These are phyloP conservation scores for Dufourea novaeangliae DNA, from an alignment of 1,140 invertebrate species.

Conservation along the genomic window DNA sequence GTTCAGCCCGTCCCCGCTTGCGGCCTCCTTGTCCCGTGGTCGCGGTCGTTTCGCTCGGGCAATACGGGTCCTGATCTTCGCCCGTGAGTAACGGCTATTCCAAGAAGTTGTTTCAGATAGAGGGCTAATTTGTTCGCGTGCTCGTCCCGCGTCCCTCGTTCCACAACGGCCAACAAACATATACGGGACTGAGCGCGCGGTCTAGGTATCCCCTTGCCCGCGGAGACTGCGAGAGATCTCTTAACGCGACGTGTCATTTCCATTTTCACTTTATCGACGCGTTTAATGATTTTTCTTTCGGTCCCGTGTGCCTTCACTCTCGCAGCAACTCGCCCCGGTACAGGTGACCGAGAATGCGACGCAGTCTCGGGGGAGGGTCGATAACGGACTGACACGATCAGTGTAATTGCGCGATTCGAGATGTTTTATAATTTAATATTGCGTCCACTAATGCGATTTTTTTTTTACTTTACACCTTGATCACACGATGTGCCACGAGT, in stretches of 20 bases:
- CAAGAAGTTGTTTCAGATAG: slow-evolving; percentile 81
- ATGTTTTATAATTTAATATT: neutral
- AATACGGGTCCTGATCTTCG: slow-evolving; percentile 62
- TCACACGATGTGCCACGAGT: too few species aligned
- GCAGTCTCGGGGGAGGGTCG: too few species aligned
- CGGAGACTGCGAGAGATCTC: slow-evolving; percentile 28
- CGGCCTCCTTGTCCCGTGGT: slow-evolving; percentile 8
- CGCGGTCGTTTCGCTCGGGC: slow-evolving; percentile 54
- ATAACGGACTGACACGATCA: neutral
- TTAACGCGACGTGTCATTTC: slow-evolving; percentile 54
- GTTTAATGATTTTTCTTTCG: slow-evolving; percentile 27
- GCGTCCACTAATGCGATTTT: too few species aligned
- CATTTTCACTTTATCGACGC: slow-evolving; percentile 44
- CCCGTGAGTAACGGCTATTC: slow-evolving; percentile 81
- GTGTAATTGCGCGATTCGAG: too few species aligned
- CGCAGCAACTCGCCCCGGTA: too few species aligned
- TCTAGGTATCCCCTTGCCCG: slow-evolving; percentile 26
- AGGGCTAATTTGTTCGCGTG: slow-evolving; percentile 79
- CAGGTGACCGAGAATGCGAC: neutral
- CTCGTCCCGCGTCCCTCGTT: slow-evolving; percentile 22
- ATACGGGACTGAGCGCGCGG: slow-evolving; percentile 51
- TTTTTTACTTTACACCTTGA: too few species aligned
- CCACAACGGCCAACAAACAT: slow-evolving; percentile 37
- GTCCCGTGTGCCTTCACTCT: neutral
- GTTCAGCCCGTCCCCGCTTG: neutral